These are phyloP conservation scores for Danaus chrysippus DNA, from an alignment of 2,888 invertebrate genomes.

Conservation along the genomic window DNA sequence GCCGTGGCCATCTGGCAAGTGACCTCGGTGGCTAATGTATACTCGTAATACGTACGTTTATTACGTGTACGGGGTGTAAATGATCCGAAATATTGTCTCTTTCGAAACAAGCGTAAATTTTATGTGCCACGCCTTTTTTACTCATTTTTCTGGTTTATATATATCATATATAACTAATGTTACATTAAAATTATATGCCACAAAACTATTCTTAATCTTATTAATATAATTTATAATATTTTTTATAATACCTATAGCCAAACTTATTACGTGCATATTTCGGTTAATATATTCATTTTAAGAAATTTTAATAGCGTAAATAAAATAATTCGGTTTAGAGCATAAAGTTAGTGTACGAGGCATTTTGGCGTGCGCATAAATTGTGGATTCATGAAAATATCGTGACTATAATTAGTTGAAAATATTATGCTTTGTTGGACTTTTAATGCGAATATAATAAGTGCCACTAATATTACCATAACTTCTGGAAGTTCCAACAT, in stretches of 20 bases:
- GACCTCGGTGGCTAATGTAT: conserved; percentile 31
- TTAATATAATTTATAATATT: conserved; percentile 9
- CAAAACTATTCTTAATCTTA: neutral
- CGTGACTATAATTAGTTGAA: conserved; percentile 19
- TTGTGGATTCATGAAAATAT: conserved; percentile 18
- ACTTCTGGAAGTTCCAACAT: too few relatives aligned
- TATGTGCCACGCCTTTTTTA: neutral
- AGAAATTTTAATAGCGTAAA: neutral
- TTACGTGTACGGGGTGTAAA: conserved; percentile 30
- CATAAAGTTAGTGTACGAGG: neutral
- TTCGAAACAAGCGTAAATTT: conserved; percentile 22
- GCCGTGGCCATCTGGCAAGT: conserved; percentile 30
- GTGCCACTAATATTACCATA: neutral
- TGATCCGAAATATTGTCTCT: conserved; percentile 29
- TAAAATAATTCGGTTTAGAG: neutral
- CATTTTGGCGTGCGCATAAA: conserved; percentile 12
- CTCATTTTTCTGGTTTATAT: too few relatives aligned
- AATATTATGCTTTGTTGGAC: conserved; percentile 19
- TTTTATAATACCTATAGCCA: neutral
- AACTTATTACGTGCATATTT: too few relatives aligned
- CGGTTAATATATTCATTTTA: too few relatives aligned
- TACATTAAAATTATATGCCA: too few relatives aligned
- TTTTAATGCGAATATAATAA: conserved; percentile 17
- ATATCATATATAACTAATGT: too few relatives aligned
- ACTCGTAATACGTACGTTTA: conserved; percentile 30